Evolutionary conservation across 2,113 vertebrate species (phyloP), one percentile per base, ranked within the genome.

Genomic region (Camarhynchus parvulus): DNA sequence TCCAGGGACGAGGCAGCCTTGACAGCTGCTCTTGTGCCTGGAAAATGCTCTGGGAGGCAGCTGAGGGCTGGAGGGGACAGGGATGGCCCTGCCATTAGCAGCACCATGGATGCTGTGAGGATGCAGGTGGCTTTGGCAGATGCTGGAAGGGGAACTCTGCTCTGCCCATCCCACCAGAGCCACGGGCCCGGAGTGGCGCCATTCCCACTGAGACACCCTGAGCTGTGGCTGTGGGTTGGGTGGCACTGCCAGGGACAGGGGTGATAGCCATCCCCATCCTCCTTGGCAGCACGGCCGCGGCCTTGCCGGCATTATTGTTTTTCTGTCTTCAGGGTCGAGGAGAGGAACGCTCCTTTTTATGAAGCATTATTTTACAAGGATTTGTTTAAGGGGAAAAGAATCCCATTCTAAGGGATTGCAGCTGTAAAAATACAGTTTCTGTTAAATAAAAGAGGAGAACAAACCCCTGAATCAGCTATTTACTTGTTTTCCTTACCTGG

Each of bases 361-460:
- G 95, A 95, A 98, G 97, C 89, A 64, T 95, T 94, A 87, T 98
- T 98, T 98, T 96, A 97, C 67, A 75, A 96, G 95, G 97, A 96
- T 98, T 97, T 98, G 96, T 97, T 97, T 91, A 83, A 97, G 97
- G 96, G 96, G 94, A 89, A 94, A 95, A 89, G 74, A 96, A 97
- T 97, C 97, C 97, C 91, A n/a, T 85, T 84, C 84, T 97, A 98
- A 98, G 92, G 96, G 95, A 92, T 96, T 97, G 95, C 98, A 98
- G 98, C 98, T 98, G 98, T 98, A 94, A 97, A 98, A 98, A 98
- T 97, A 98, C 81, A 9, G 63, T 70, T 96, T 95, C 96, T 95
- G 88, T 92, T 96, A 91, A 72, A 94, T 95, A 95, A 83, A 89
- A 95, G 94, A 81, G 87, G 78, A 87, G 94, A 86, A 41, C 89